A percentile compares a stretch with the other conserved stretches of the same genome.
These are phyloP conservation scores for Austrolebias charrua DNA, from an alignment of 2,797 vertebrate genomes.

Conservation along the genomic window DNA sequence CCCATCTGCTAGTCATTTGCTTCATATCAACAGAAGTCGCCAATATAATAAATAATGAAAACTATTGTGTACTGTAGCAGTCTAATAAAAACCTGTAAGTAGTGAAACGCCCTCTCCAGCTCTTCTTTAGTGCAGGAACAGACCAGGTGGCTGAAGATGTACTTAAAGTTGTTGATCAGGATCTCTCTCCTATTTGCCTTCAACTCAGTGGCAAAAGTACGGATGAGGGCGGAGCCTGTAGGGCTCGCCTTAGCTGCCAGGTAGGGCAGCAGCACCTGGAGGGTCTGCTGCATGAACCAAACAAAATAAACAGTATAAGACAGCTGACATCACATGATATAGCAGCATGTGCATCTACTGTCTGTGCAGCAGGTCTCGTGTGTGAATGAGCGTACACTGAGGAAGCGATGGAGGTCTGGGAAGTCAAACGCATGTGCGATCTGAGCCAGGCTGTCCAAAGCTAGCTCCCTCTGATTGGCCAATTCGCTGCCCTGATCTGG, in stretches of 20 bases:
- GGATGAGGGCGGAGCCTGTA: slow-evolving; percentile 90
- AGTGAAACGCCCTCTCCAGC: slow-evolving; percentile 92
- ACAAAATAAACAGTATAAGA: no score
- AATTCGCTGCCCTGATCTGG: slow-evolving; percentile 84
- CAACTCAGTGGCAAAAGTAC: slow-evolving; percentile 92
- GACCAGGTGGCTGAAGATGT: slow-evolving; percentile 97
- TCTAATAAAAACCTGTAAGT: slow-evolving; percentile 83
- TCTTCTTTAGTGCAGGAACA: slow-evolving; percentile 98
- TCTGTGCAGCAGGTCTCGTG: no score
- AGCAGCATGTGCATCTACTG: no score
- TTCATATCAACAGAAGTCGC: no score
- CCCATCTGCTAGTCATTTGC: no score
- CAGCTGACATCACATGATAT: no score
- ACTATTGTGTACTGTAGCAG: neutral
- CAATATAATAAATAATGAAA: neutral
- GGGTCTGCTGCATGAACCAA: slow-evolving; percentile 83
- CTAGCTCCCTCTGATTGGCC: slow-evolving; percentile 89
- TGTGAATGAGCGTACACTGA: no score
- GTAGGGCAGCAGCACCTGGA: slow-evolving; percentile 94
- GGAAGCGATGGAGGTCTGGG: slow-evolving; percentile 94
- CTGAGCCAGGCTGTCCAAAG: slow-evolving; percentile 92
- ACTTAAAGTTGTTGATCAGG: slow-evolving; percentile 98
- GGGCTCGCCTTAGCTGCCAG: slow-evolving; percentile 95
- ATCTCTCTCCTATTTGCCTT: slow-evolving; percentile 96
- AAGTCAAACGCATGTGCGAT: slow-evolving; percentile 97